phyloP scores from a whole-genome alignment of 1,140 invertebrate genomes.

The Hydropsyche tenuis region DNA sequence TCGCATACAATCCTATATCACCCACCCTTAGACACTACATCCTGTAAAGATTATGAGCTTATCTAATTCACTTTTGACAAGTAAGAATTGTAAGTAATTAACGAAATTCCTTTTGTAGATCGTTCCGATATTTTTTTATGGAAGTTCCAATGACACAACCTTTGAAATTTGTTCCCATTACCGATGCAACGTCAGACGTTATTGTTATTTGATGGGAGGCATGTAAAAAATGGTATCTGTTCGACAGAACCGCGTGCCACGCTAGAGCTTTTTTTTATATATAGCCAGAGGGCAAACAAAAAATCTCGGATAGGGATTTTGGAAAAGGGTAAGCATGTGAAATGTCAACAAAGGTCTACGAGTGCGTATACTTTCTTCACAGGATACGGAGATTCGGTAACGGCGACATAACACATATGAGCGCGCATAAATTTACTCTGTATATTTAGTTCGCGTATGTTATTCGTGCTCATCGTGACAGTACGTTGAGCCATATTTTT shows the following conservation, averaged over 20 bases:
- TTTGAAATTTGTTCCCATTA: slow-evolving; percentile 37
- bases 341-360: slow-evolving; percentile 39
- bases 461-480: no score
- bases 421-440: not conserved
- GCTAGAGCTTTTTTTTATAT: slow-evolving; percentile 28
- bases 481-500: no score
- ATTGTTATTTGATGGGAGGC: slow-evolving; percentile 28
- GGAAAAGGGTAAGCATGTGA: slow-evolving; percentile 38
- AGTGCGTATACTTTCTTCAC: slow-evolving; percentile 12
- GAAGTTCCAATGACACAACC: slow-evolving; percentile 22
- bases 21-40: no score
- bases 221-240: slow-evolving; percentile 21
- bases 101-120: no score
- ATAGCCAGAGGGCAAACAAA: slow-evolving; percentile 11
- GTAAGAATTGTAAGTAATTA: no score
- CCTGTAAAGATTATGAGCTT: no score
- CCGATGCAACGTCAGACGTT: slow-evolving; percentile 29
- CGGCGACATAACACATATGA: slow-evolving; percentile 3
- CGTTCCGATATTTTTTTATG: not conserved
- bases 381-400: slow-evolving; percentile 30
- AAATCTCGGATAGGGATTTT: slow-evolving; percentile 19
- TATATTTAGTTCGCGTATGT: no score
- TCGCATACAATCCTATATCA: no score
- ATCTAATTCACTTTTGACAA: no score
- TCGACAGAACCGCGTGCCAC: slow-evolving; percentile 30